Percentiles rank a stretch among this genome's conserved stretches.
phyloP scores from a whole-genome alignment of 30 jellyfish, hydroid and myxozoan genomes.

The Morbakka virulenta region DNA sequence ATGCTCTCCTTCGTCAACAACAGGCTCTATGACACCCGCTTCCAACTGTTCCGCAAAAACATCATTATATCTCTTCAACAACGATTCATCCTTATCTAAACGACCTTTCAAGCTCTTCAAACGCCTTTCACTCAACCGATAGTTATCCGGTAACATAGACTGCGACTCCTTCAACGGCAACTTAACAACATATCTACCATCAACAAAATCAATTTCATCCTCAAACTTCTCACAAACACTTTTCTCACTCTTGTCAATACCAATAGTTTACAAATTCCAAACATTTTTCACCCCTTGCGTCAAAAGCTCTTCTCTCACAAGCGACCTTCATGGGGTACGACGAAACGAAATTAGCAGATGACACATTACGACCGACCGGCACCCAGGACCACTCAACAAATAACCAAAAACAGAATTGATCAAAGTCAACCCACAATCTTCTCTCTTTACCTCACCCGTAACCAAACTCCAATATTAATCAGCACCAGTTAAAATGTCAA shows the following conservation, averaged over 20 bases:
- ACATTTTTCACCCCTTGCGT: background rate
- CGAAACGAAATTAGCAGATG: too few species aligned
- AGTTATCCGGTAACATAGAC: conserved; percentile 14
- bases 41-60: conserved; percentile 3
- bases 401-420: conserved; percentile 34
- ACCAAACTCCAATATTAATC: background rate
- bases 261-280: conserved; percentile 10
- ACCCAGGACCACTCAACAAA: conserved; percentile 24
- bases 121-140: background rate
- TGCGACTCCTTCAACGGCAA: conserved; percentile 28
- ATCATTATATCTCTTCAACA: conserved; percentile 1
- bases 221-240: too few species aligned
- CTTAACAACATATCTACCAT: too few species aligned
- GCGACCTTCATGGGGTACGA: too few species aligned
- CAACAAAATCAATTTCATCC: too few species aligned
- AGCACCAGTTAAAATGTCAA: conserved; percentile 19
- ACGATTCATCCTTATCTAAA: too few species aligned
- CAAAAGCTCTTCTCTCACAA: too few species aligned
- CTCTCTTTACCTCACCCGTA: conserved; percentile 11
- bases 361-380: too few species aligned
- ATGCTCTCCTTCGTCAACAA: background rate
- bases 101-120: background rate
- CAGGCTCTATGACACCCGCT: conserved; percentile 3
- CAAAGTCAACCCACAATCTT: conserved; percentile 26
- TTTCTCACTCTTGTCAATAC: conserved; percentile 2